Percentiles rank a stretch among this genome's conserved stretches.
Evolutionary conservation across 2,113 vertebrate species (phyloP).

Genomic region (Micromys minutus): DNA sequence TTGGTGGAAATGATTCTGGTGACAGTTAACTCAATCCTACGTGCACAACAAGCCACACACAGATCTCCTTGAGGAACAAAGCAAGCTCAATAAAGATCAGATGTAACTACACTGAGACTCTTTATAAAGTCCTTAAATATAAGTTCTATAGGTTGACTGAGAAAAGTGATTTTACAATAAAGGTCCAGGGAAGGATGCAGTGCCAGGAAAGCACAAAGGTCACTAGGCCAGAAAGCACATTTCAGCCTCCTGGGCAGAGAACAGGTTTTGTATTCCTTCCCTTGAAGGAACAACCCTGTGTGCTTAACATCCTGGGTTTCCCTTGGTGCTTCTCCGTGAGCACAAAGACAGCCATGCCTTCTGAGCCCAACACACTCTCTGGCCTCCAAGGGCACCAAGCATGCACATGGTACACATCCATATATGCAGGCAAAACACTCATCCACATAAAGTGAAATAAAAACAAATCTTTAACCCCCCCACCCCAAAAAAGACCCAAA

Average conservation of each 20-base stretch:
- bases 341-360: background rate
- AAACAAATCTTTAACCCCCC: background rate
- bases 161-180: background rate
- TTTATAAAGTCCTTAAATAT: background rate
- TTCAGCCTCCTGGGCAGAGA: background rate
- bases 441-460: background rate
- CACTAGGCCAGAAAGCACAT: background rate
- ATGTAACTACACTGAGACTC: background rate
- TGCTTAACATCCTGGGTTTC: background rate
- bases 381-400: background rate
- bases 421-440: background rate
- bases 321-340: background rate
- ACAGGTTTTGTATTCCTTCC: background rate
- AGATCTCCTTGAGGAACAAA: background rate
- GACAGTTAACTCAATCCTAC: background rate
- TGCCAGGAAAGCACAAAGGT: background rate
- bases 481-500: background rate
- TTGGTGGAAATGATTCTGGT: background rate
- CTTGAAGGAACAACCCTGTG: background rate
- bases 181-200: background rate
- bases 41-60: background rate
- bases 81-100: background rate
- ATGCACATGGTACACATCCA: background rate
- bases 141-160: background rate
- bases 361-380: background rate